Evolutionary conservation across 2,888 invertebrate genomes (phyloP).

Genomic region (Parnassius orleans): DNA sequence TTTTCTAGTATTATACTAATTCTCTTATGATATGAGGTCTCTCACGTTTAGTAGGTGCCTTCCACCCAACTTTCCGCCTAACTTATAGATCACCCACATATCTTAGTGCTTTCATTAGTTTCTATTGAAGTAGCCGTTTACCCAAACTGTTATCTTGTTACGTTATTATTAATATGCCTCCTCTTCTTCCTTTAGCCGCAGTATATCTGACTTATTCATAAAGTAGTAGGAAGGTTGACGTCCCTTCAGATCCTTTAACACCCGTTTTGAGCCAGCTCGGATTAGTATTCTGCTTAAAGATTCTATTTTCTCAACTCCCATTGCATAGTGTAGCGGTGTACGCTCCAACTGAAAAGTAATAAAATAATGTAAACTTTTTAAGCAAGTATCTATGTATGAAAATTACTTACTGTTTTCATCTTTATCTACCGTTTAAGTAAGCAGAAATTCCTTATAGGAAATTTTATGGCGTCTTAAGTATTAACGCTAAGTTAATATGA

Average conservation of each 20-base stretch:
- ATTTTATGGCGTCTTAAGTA: too few relatives aligned
- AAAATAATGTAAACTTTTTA: too few relatives aligned
- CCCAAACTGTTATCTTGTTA: not conserved
- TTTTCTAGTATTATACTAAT: too few relatives aligned
- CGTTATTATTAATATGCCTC: slow-evolving; percentile 75
- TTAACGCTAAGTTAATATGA: too few relatives aligned
- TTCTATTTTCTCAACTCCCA: slow-evolving; percentile 93
- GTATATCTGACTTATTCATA: slow-evolving; percentile 94
- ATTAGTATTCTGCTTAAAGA: slow-evolving; percentile 89
- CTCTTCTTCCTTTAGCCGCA: slow-evolving; percentile 92
- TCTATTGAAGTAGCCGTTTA: not conserved
- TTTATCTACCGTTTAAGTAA: too few relatives aligned
- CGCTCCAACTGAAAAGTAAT: slow-evolving; percentile 85
- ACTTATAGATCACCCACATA: not conserved
- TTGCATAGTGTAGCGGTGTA: slow-evolving; percentile 93
- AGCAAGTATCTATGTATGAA: too few relatives aligned
- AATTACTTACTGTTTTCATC: too few relatives aligned
- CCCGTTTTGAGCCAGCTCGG: slow-evolving; percentile 90
- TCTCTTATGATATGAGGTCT: too few relatives aligned
- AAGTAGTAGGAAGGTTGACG: slow-evolving; percentile 95
- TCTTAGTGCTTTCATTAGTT: not conserved
- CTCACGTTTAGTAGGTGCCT: too few relatives aligned
- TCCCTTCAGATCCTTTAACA: slow-evolving; percentile 92
- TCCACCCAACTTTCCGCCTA: too few relatives aligned
- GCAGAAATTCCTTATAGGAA: too few relatives aligned